phyloP scores from a whole-genome alignment of 2,888 invertebrate genomes.

The Nemapogon koenigi region DNA sequence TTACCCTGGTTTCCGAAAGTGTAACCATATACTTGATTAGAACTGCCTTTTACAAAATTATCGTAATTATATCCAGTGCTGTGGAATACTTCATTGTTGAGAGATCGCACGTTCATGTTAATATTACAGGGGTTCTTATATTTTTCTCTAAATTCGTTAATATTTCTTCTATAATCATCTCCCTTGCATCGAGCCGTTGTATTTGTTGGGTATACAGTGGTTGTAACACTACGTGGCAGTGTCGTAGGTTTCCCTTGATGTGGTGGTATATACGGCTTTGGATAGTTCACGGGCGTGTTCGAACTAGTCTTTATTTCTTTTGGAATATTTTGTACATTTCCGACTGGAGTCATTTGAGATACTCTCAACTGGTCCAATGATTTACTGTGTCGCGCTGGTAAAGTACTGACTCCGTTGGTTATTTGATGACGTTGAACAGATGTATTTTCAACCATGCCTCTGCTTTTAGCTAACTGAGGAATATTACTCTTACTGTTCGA shows the following conservation, averaged over 20 bases:
- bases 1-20: conserved; percentile 63
- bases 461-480: conserved; percentile 35
- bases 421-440: conserved; percentile 41
- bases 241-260: conserved; percentile 55
- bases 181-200: conserved; percentile 56
- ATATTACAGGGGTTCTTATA: conserved; percentile 64
- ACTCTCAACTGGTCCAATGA: conserved; percentile 80
- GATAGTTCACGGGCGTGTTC: conserved; percentile 53
- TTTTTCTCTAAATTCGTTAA: conserved; percentile 68
- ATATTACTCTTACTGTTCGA: conserved; percentile 33
- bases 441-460: conserved; percentile 33
- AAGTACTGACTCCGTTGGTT: conserved; percentile 54
- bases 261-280: conserved; percentile 41
- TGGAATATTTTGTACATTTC: conserved; percentile 31
- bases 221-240: conserved; percentile 54
- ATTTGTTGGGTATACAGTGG: conserved; percentile 48
- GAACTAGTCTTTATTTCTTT: conserved; percentile 45
- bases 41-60: conserved; percentile 41
- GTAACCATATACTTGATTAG: conserved; percentile 57
- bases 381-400: conserved; percentile 80
- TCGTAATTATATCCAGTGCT: conserved; percentile 53
- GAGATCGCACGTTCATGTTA: conserved; percentile 33
- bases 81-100: conserved; percentile 54
- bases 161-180: conserved; percentile 65
- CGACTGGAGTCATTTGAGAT: conserved; percentile 44